Conservation (phyloP, 2,888 invertebrate genomes). For the Cataglyphis cursor region DNA sequence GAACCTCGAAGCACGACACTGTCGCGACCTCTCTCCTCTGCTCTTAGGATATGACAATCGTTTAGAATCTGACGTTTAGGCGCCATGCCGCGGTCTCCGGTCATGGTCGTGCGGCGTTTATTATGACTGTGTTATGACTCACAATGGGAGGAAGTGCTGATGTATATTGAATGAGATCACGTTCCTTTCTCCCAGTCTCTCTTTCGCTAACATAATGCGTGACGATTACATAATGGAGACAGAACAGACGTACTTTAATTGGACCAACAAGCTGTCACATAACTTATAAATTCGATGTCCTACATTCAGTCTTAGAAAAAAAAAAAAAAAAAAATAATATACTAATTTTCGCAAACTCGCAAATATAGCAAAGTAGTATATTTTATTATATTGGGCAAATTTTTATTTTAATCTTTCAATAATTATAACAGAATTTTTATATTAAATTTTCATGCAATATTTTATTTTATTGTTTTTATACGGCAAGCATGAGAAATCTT, state of each 20-base stretch:
- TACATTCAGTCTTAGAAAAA: neutral
- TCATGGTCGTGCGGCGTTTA: conserved; percentile 33
- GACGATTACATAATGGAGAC: conserved; percentile 15
- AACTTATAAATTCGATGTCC: conserved; percentile 1
- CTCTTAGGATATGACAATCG: conserved; percentile 68
- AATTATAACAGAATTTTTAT: neutral
- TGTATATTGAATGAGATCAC: conserved; percentile 57
- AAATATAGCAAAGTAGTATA: neutral
- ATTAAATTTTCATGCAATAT: neutral
- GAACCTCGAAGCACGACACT: conserved; percentile 70
- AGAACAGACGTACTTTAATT: conserved; percentile 21
- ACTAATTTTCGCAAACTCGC: neutral
- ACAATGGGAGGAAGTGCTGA: conserved; percentile 54
- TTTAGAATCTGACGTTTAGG: conserved; percentile 70
- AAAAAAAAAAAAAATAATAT: neutral
- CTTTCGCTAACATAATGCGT: neutral
- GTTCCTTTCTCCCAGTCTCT: conserved; percentile 36
- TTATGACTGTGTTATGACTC: conserved; percentile 60
- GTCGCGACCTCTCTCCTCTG: conserved; percentile 59
- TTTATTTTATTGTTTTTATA: neutral
- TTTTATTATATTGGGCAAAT: neutral
- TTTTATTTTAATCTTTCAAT: neutral
- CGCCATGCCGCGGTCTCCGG: conserved; percentile 58
- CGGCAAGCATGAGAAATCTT: neutral
- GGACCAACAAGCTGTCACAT: neutral